phyloP scores from a whole-genome alignment of 2,888 invertebrate genomes.

The Stenurella melanura region DNA sequence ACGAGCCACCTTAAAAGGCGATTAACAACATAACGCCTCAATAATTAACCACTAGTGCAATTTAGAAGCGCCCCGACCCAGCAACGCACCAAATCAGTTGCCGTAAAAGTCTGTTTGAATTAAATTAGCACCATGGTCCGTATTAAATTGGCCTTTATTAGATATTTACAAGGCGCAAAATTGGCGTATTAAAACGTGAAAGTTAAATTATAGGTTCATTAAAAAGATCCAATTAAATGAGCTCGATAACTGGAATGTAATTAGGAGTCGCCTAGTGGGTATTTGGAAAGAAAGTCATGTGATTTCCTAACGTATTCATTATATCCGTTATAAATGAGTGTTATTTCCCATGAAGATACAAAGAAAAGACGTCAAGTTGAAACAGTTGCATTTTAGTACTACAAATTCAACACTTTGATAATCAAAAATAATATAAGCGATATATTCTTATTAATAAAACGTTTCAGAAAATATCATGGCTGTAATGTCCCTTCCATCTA shows the following conservation, averaged over 20 bases:
- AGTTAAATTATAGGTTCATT: constrained; percentile 50
- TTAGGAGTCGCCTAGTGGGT: constrained; percentile 28
- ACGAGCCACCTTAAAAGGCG: constrained; percentile 26
- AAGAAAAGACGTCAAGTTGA: neutral
- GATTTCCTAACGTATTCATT: constrained; percentile 1
- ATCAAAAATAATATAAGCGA: too few relatives aligned
- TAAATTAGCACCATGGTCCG: constrained; percentile 48
- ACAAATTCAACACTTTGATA: too few relatives aligned
- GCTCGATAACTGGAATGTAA: constrained; percentile 32
- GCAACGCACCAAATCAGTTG: constrained; percentile 39
- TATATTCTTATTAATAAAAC: too few relatives aligned
- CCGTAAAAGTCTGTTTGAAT: constrained; percentile 49
- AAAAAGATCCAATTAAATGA: constrained; percentile 47
- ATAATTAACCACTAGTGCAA: constrained; percentile 32
- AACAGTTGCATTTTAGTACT: too few relatives aligned
- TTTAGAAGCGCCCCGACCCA: constrained; percentile 9
- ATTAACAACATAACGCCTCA: constrained; percentile 35
- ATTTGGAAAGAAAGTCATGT: neutral
- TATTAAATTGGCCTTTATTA: constrained; percentile 46
- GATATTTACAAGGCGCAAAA: constrained; percentile 52
- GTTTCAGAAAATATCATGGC: too few relatives aligned
- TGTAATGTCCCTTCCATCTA: too few relatives aligned
- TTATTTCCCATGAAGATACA: neutral
- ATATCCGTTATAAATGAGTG: neutral
- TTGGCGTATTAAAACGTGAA: constrained; percentile 44